These are phyloP conservation scores for Megaceryle torquata DNA, from an alignment of 2,113 vertebrate species.

Conservation along the genomic window DNA sequence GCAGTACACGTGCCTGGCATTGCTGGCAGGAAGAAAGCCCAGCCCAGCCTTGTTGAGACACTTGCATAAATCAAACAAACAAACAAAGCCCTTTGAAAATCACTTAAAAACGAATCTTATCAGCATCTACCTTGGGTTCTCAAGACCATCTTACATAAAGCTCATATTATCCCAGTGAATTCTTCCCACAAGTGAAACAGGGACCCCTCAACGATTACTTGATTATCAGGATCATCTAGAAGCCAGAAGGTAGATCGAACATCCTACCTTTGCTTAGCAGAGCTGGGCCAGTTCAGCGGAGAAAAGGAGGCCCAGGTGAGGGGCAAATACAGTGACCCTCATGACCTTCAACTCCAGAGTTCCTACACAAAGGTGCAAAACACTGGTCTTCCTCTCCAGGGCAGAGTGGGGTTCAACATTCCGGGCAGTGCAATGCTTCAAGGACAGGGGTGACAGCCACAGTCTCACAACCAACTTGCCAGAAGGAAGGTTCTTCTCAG, in stretches of 20 bases:
- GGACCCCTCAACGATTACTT: neutral
- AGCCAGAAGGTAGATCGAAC: neutral
- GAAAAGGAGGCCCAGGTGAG: neutral
- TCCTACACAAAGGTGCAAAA: rapidly evolving
- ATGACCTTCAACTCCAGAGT: neutral
- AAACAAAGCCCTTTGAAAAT: neutral
- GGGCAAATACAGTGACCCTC: neutral
- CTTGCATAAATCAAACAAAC: neutral
- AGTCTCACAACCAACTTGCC: neutral
- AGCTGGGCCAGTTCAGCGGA: neutral
- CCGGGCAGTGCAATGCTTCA: neutral
- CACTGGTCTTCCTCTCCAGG: neutral
- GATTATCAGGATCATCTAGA: neutral
- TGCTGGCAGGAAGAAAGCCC: neutral
- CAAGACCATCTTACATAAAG: neutral
- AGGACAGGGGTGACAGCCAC: neutral
- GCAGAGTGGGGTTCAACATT: rapidly evolving
- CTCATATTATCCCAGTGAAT: neutral
- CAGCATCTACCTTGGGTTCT: neutral
- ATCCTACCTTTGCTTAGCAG: too few species aligned
- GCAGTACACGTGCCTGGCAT: too few species aligned
- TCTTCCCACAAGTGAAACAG: neutral
- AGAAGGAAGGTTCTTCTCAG: neutral
- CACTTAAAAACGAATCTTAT: neutral
- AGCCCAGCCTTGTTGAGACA: neutral